These are phyloP conservation scores for Taeniopygia guttata DNA, from an alignment of 2,797 vertebrate genomes.

Conservation along the genomic window DNA sequence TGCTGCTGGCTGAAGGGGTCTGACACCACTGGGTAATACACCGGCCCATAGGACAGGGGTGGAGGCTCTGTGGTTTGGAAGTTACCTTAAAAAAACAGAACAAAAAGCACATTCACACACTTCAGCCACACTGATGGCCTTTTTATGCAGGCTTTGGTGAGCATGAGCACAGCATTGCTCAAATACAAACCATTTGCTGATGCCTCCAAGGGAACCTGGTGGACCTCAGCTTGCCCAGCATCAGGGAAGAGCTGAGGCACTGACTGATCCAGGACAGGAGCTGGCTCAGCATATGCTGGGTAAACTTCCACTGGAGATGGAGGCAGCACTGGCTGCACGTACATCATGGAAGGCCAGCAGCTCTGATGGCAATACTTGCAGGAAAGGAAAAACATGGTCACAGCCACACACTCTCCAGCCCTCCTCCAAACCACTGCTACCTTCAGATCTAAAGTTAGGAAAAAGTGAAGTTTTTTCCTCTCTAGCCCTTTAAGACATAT, in stretches of 20 bases:
- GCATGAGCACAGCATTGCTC: accelerated
- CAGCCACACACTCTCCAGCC: background rate
- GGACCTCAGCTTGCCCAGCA: conserved; percentile 55
- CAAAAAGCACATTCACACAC: background rate
- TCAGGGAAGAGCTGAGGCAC: conserved; percentile 76
- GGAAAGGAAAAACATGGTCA: background rate
- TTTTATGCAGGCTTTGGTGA: background rate
- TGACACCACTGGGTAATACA: conserved; percentile 81
- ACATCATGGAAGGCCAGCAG: conserved; percentile 83
- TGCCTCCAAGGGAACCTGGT: conserved; percentile 48
- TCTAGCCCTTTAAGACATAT: background rate
- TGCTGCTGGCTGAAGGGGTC: conserved; percentile 79
- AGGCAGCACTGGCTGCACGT: conserved; percentile 74
- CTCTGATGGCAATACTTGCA: conserved; percentile 88
- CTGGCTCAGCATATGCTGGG: conserved; percentile 72
- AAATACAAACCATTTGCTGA: conserved; percentile 61
- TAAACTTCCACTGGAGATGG: conserved; percentile 69
- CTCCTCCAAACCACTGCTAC: background rate
- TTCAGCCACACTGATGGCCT: background rate
- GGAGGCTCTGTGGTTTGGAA: conserved; percentile 69
- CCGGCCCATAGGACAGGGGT: conserved; percentile 67
- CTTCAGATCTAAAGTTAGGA: background rate
- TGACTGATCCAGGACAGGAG: conserved; percentile 72
- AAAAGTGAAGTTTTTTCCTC: background rate
- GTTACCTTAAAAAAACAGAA: conserved; percentile 66